Conservation (phyloP, 2,888 invertebrate species). For the Phlogophora meticulosa region DNA sequence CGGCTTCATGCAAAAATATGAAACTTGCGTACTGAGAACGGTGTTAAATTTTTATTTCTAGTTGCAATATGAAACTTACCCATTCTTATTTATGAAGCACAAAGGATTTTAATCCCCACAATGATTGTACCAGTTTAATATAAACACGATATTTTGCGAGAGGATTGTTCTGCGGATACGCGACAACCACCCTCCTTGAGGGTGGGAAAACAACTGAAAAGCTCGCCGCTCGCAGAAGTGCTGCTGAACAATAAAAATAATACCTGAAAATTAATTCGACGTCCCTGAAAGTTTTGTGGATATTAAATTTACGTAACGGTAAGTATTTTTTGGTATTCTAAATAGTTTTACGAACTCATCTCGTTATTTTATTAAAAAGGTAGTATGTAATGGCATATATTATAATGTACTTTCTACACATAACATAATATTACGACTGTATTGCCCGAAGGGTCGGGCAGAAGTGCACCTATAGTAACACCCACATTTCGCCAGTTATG, state of each 20-base stretch:
- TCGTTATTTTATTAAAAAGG: neutral
- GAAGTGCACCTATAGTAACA: too few species aligned
- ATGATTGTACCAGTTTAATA: neutral
- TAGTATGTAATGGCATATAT: too few species aligned
- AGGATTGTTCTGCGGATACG: neutral
- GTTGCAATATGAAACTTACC: constrained; percentile 23
- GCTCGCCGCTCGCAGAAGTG: neutral
- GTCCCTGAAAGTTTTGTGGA: neutral
- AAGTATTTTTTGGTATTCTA: neutral
- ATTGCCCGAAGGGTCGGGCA: too few species aligned
- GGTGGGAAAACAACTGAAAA: constrained; percentile 65
- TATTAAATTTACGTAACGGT: neutral
- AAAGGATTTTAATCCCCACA: neutral
- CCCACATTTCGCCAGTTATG: too few species aligned
- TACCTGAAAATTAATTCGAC: constrained; percentile 21
- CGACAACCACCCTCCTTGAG: constrained; percentile 63
- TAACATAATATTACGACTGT: too few species aligned
- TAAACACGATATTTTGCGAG: constrained; percentile 29
- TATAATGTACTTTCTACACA: too few species aligned
- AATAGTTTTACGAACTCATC: neutral
- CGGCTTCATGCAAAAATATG: constrained; percentile 2
- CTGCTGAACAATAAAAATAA: neutral
- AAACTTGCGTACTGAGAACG: neutral
- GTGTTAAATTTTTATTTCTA: neutral
- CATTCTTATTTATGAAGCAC: constrained; percentile 23